Conservation (phyloP, 2,797 vertebrate species). For the Iguana delicatissima region DNA sequence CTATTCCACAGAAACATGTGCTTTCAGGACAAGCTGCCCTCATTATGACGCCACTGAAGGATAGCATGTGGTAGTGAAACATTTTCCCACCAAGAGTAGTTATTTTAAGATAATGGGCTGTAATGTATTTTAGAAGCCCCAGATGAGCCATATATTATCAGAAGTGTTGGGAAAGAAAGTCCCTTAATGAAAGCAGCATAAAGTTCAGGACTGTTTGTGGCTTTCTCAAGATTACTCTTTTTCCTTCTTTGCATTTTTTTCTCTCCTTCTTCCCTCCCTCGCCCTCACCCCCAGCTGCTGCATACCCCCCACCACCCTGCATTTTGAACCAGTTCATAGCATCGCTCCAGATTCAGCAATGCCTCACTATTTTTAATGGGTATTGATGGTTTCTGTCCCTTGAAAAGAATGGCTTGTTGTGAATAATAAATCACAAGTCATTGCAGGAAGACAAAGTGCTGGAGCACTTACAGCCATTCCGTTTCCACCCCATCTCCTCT, state of each 20-base stretch:
- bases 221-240: slow-evolving; percentile 41
- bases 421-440: slow-evolving; percentile 52
- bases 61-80: slow-evolving; percentile 1
- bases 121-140: slow-evolving; percentile 58
- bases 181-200: slow-evolving; percentile 15
- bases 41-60: slow-evolving; percentile 36
- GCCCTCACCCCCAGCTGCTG: neutral
- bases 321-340: slow-evolving; percentile 50
- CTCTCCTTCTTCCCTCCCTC: neutral
- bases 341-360: slow-evolving; percentile 38
- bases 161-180: slow-evolving; percentile 32
- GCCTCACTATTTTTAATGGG: slow-evolving; percentile 54
- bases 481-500: slow-evolving; percentile 47
- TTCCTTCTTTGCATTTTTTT: slow-evolving; percentile 2
- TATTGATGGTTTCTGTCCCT: slow-evolving; percentile 59
- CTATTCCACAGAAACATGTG: slow-evolving; percentile 50
- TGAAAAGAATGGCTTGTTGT: slow-evolving; percentile 52
- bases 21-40: slow-evolving; percentile 31
- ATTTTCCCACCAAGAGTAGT: slow-evolving; percentile 58
- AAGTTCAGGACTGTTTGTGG: neutral
- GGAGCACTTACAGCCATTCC: slow-evolving; percentile 25
- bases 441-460: slow-evolving; percentile 41
- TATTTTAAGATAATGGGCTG: slow-evolving; percentile 52
- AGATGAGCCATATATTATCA: slow-evolving; percentile 8
- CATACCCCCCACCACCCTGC: neutral